Base-by-base conservation (phyloP, 2,888 invertebrate genomes). In the Noctua pronuba region DNA sequence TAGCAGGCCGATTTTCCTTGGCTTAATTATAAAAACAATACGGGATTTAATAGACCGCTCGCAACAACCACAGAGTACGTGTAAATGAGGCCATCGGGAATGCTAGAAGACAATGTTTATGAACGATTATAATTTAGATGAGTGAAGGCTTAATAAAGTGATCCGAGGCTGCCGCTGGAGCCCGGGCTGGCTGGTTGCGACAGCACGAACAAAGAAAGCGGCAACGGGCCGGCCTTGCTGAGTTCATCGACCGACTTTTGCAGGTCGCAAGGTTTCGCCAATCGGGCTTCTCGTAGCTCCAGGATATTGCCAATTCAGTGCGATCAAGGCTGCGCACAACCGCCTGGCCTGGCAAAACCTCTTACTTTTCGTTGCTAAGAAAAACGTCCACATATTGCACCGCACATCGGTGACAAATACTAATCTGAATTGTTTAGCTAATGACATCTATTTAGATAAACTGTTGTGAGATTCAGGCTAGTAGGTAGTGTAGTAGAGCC, bases 221-320 rank as follows among this genome's bases (percentile, higher is more conserved):
- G 93, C 92, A 94, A 92, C 94, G 92, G 91, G 90, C 90, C 93
- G 95, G 96, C 96, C 96, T 96, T 96, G 95, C 91, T 87, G 94
- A 94, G 96, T 96, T 96, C 96, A 94, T 95, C 95, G 96, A 94
- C 96, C 96, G 96, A 96, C 92, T 96, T 96, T 95, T 94, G 96
- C 96, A 92, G 95, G 95, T 95, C 95, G 95, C 96, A 96, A 96
- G 96, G 96, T 96, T 96, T 96, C 95, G 95, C 96, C 96, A 96
- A 94, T 94, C 96, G 94, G 95, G 95, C 95, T 95, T 95, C 96
- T 95, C 95, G 93, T 92, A 91, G 94, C 96, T 96, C 96, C 96
- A 96, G 96, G 96, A 96, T 96, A 96, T 96, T 96, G 96, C 95
- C 96, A 96, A 96, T 96, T 95, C 95, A 94, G 92, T 89, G 92